Evolutionary conservation across 2,797 vertebrate genomes (phyloP).

Genomic region (Mycteria americana): DNA sequence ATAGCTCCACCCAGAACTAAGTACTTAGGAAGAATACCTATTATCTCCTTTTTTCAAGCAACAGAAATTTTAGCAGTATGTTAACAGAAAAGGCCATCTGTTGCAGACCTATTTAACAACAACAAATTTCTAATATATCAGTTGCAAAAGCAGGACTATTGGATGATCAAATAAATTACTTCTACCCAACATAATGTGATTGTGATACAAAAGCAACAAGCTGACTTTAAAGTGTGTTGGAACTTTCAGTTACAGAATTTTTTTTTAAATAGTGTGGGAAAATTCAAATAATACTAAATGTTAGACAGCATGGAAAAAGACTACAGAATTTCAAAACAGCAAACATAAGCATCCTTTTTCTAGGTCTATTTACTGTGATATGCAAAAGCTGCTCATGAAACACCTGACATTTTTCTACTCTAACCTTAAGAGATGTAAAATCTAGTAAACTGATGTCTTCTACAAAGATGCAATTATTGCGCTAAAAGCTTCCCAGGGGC

Average conservation of each 20-base stretch:
- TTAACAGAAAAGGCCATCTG: background rate
- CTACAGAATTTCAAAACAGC: background rate
- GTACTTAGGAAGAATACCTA: background rate
- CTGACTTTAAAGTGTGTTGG: background rate
- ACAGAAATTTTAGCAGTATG: background rate
- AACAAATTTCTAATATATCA: background rate
- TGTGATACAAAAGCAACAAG: background rate
- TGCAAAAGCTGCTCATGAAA: background rate
- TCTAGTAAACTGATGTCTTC: background rate
- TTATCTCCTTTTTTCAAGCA: background rate
- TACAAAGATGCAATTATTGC: background rate
- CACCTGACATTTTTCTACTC: background rate
- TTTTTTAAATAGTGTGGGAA: background rate
- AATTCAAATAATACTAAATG: background rate
- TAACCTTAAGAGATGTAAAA: background rate
- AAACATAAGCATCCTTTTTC: accelerated
- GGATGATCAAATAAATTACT: background rate
- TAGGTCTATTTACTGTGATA: background rate
- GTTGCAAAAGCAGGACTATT: background rate
- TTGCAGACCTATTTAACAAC: background rate
- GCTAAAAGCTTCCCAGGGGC: background rate
- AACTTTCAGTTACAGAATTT: background rate
- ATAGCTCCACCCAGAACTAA: background rate
- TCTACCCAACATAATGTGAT: background rate
- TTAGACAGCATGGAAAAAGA: background rate